Conservation (phyloP, 2,888 invertebrate species). For the Dicycla oo region DNA sequence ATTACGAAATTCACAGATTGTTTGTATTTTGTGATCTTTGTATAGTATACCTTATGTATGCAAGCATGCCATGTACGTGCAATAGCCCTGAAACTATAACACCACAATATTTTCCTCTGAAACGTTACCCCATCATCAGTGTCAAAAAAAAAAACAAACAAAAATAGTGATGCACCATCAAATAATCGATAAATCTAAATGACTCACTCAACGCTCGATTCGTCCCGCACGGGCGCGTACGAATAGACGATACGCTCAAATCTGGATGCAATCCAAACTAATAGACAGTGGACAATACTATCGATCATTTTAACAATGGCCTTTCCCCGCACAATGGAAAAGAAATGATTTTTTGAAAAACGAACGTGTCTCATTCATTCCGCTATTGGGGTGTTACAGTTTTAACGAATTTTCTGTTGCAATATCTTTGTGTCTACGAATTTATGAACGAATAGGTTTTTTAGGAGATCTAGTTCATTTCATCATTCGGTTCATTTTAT, state of each 20-base stretch:
- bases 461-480: neutral
- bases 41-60: no score
- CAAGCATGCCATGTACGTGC: neutral
- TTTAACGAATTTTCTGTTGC: conserved; percentile 22
- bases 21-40: neutral
- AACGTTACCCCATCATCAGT: neutral
- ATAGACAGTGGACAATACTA: conserved; percentile 78
- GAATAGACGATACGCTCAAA: conserved; percentile 72
- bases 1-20: neutral
- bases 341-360: conserved; percentile 65
- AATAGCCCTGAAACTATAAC: no score
- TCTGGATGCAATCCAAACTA: conserved; percentile 82
- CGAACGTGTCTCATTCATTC: conserved; percentile 45
- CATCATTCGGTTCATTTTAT: no score
- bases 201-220: conserved; percentile 76
- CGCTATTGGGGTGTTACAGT: conserved; percentile 44
- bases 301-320: conserved; percentile 78
- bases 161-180: conserved; percentile 67
- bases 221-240: conserved; percentile 79
- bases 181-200: conserved; percentile 72
- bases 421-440: neutral
- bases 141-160: conserved; percentile 44
- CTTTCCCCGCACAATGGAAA: conserved; percentile 64
- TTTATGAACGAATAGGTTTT: neutral
- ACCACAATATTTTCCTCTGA: neutral